Evolutionary conservation across 1,140 invertebrate species (phyloP), one percentile per base, ranked within the genome.

Genomic region (Nylanderia fulva): DNA sequence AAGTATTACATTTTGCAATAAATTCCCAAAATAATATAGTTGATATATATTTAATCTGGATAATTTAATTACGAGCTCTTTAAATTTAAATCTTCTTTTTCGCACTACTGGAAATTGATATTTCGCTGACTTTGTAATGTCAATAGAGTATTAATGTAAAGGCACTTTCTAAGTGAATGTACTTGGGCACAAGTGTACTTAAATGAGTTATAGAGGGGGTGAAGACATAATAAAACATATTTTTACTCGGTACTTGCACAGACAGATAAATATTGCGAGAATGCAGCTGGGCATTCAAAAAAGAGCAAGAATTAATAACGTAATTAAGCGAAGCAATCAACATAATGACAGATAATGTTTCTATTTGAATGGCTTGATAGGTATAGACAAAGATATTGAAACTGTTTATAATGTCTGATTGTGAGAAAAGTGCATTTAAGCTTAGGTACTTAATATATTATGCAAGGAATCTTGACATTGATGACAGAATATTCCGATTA

Each of bases 151-250:
- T 58, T 58, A 71, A 21, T 71, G 18, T 18, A 72, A 56, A 58
- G 36, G 27, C 66, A 82, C 66, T 42, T 71, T 82, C 77, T 72
- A 24, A n/a, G 58, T 82, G 77, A 82, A 82, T 58, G 39, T 82
- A 71, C 66, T 71, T 72, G 77, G 64, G 77, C 77, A 82, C 77
- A 82, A 82, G 77, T 82, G 77, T 82, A 82, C 77, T 82, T 82
- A 82, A 72, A 82, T 36, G 66, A 82, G 54, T 72, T 72, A 48
- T 48, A 71, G 36, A 71, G 29, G 48, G 24, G 48, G 24, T 58
- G 64, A 27, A 24, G 27, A 79, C n/a, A 42, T 66, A 77, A 69
- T 52, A 71, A 71, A 48, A 29, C 77, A 58, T 72, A 82, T 72
- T 82, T 82, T 82, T 82, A 82, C 24, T 82, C 33, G 77, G 0